Conservation (phyloP, 2,797 vertebrate species). For the Craterocephalus amniculus region DNA sequence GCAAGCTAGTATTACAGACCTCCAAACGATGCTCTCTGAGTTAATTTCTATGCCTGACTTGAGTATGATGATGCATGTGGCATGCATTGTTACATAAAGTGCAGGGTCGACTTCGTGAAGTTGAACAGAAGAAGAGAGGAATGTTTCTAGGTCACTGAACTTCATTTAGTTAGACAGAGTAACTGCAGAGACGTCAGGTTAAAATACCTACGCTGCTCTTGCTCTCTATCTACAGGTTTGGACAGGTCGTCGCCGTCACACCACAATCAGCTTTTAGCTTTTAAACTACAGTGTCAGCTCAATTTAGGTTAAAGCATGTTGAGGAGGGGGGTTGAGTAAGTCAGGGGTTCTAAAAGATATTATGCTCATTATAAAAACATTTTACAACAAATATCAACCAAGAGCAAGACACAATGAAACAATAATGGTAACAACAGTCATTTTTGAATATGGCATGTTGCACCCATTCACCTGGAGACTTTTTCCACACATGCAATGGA, state of each 20-base stretch:
- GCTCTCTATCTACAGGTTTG: constrained; percentile 42
- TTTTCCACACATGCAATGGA: too few relatives aligned
- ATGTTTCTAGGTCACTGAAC: constrained; percentile 23
- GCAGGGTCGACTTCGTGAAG: constrained; percentile 26
- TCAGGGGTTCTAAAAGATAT: background rate
- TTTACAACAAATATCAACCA: too few relatives aligned
- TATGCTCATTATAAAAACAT: background rate
- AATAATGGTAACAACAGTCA: too few relatives aligned
- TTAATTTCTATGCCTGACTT: constrained; percentile 56
- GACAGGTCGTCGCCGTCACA: constrained; percentile 28
- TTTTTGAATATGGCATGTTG: too few relatives aligned
- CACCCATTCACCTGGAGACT: too few relatives aligned
- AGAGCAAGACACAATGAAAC: too few relatives aligned
- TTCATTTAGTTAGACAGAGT: constrained; percentile 21
- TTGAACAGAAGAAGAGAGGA: constrained; percentile 39
- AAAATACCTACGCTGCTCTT: constrained; percentile 34
- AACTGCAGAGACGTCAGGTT: constrained; percentile 35
- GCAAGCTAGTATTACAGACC: constrained; percentile 55
- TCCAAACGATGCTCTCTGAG: constrained; percentile 27
- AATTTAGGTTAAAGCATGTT: constrained; percentile 3
- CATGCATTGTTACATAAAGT: constrained; percentile 41
- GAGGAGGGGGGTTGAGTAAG: background rate
- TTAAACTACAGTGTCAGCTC: background rate
- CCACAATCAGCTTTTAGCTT: constrained; percentile 18
- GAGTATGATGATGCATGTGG: constrained; percentile 32